Percentiles rank a stretch among this genome's conserved stretches.
phyloP scores from a whole-genome alignment of 2,888 invertebrate species.

The Xestia ashworthii region DNA sequence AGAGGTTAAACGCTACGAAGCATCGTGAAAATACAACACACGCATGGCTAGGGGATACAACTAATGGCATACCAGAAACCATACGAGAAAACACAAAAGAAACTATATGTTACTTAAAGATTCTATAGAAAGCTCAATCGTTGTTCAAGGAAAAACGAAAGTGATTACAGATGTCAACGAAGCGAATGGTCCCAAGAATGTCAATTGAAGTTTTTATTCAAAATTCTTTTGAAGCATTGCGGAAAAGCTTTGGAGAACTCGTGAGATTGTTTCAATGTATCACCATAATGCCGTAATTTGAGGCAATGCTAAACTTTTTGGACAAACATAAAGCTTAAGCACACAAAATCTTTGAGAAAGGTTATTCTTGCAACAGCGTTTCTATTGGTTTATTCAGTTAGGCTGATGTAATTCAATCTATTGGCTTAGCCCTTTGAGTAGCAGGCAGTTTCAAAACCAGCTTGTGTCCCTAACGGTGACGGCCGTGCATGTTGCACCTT shows the following conservation, averaged over 20 bases:
- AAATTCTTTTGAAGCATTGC: slow-evolving; percentile 45
- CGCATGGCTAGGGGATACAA: slow-evolving; percentile 49
- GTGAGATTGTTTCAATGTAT: slow-evolving; percentile 14
- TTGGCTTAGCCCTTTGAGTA: slow-evolving; percentile 41
- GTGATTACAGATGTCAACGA: slow-evolving; percentile 50
- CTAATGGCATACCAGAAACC: slow-evolving; percentile 34
- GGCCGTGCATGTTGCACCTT: slow-evolving; percentile 58
- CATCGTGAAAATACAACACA: slow-evolving; percentile 33
- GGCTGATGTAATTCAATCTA: slow-evolving; percentile 34
- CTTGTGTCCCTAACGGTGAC: slow-evolving; percentile 47
- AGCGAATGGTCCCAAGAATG: slow-evolving; percentile 40
- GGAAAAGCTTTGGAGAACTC: slow-evolving; percentile 23
- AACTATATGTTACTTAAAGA: slow-evolving; percentile 9
- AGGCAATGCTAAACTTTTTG: background rate
- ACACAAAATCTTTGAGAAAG: background rate
- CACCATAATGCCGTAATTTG: slow-evolving; percentile 1
- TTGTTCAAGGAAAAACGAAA: slow-evolving; percentile 36
- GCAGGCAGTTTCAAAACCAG: slow-evolving; percentile 50
- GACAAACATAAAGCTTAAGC: background rate
- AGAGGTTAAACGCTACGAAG: slow-evolving; percentile 50
- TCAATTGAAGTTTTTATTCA: slow-evolving; percentile 46
- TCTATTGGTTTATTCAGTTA: slow-evolving; percentile 29
- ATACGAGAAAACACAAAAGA: slow-evolving; percentile 13
- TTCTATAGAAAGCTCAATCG: slow-evolving; percentile 10
- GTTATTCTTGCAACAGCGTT: slow-evolving; percentile 2